These are phyloP conservation scores for Brachionus rotundiformis DNA, from an alignment of 1,140 invertebrate species.

Conservation along the genomic window DNA sequence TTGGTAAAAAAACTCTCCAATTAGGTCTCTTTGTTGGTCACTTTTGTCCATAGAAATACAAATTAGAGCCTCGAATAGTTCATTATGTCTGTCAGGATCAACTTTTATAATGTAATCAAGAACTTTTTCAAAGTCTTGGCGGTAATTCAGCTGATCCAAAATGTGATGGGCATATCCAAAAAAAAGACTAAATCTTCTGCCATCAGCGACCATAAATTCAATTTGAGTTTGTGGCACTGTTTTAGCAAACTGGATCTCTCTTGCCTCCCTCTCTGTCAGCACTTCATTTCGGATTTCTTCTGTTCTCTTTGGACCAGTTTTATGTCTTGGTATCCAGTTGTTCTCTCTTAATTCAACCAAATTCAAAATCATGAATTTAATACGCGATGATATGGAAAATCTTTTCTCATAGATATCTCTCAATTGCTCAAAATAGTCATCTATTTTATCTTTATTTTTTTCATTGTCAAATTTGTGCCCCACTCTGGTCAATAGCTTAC, in stretches of 20 bases:
- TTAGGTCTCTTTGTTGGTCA: not conserved
- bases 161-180: conserved; percentile 43
- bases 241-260: not conserved
- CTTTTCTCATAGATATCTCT: conserved; percentile 10
- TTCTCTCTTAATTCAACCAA: conserved; percentile 78
- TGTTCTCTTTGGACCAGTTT: not conserved
- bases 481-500: conserved; percentile 84
- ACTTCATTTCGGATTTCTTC: conserved; percentile 15
- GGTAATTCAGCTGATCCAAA: not conserved
- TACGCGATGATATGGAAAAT: conserved; percentile 69
- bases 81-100: not conserved
- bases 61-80: conserved; percentile 41
- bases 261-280: not conserved
- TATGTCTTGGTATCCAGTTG: conserved; percentile 24
- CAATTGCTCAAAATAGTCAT: not conserved
- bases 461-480: conserved; percentile 65
- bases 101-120: not conserved
- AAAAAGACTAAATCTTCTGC: not conserved
- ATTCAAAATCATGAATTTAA: conserved; percentile 92
- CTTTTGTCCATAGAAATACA: conserved; percentile 6
- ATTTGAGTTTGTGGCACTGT: not conserved
- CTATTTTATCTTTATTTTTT: conserved; percentile 8
- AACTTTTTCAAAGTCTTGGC: not conserved
- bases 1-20: conserved; percentile 34
- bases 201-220: not conserved